Evolutionary conservation across 2,113 vertebrate species (phyloP), one percentile per base, ranked within the genome.

Genomic region (Dendrocopos noguchii): DNA sequence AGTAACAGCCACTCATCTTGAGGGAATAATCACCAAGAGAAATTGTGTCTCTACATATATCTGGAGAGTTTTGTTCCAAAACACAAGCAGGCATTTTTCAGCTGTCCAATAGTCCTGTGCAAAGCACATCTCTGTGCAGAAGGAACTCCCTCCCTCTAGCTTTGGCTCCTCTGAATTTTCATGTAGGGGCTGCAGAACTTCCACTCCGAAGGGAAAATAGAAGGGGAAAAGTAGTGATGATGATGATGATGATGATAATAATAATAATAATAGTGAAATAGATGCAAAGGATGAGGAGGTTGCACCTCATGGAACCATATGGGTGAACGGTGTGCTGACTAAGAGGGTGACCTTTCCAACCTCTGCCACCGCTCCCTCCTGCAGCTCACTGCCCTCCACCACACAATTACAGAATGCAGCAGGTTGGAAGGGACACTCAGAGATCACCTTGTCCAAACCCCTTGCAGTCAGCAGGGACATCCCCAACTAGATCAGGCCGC

Each of bases 251-350:
- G 10, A 9, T 36, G 10, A 10, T 36, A 36, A 9, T 36, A 36
- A 36, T 36, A 36, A 10, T 36, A 36, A 36, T 36, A 36, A 36
- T 36, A 36, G 2, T 22, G 21, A 47, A 55, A 42, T 39, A n/a
- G 2, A 3, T 24, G 8, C 1, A 78, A n/a, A 79, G 12, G 55
- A 39, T 6, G 16, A 59, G 28, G 52, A 4, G 2, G 1, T 7
- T 44, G 34, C 6, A 36, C 16, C 34, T 50, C 12, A 8, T 3
- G 1, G 18, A 42, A 12, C 6, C 29, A 5, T 0, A 0, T 4
- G 7, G 63, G 34, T 6, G 15, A 82, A 36, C 22, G 36, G 1
- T 1, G 7, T 14, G 5, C 16, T 1, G 4, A 1, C 4, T 3
- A 67, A 66, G 81, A 25, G 19, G 19, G 57, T 3, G 27, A 36